phyloP scores from a whole-genome alignment of 2,797 vertebrate genomes.

The Leucoraja ocellata region DNA sequence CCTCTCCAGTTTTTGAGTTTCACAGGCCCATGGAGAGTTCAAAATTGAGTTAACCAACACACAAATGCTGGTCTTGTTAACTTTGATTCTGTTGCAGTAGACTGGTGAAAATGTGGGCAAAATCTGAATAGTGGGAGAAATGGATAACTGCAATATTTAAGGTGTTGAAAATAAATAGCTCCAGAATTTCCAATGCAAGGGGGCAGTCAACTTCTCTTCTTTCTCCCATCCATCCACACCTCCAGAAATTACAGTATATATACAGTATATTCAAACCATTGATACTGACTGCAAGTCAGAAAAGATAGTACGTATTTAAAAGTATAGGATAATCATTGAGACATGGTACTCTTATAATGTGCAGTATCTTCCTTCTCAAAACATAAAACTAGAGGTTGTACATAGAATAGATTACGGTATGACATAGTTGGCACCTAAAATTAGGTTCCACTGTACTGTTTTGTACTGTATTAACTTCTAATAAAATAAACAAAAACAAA shows the following conservation, averaged over 20 bases:
- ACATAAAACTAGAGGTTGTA: no score
- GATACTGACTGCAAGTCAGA: no score
- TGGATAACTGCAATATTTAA: not conserved
- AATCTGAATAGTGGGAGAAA: not conserved
- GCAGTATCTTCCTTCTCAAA: no score
- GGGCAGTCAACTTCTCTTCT: not conserved
- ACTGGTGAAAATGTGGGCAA: not conserved
- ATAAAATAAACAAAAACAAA: no score
- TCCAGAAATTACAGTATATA: not conserved
- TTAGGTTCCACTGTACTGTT: no score
- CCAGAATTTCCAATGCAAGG: not conserved
- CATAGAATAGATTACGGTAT: no score
- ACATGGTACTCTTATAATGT: no score
- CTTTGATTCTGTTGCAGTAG: not conserved
- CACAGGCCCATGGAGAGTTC: not conserved
- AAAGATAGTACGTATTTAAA: no score
- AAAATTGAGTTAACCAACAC: not conserved
- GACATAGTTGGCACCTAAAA: no score
- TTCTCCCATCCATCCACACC: not conserved
- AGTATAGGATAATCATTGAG: no score
- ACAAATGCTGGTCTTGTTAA: not conserved
- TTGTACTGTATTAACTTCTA: no score
- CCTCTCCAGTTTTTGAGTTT: not conserved
- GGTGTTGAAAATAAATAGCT: not conserved
- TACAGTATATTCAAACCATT: no score